Evolutionary conservation across 1,140 invertebrate genomes (phyloP).

Genomic region (Apis mellifera): Amel_HAv3.1 CM009939.2:2454001-2454500

Average conservation of each 20-base stretch:
- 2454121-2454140: conserved; percentile 32
- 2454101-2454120: conserved; percentile 33
- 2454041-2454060: conserved; percentile 59
- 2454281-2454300: not conserved
- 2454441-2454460: too few species aligned
- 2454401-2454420: too few species aligned
- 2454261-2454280: not conserved
- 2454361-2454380: too few species aligned
- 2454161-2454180: not conserved
- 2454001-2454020: conserved; percentile 19
- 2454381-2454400: too few species aligned
- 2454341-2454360: too few species aligned
- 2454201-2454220: not conserved
- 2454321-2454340: too few species aligned
- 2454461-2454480: too few species aligned
- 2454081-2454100: conserved; percentile 48
- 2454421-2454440: too few species aligned
- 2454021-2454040: conserved; percentile 52
- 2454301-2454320: too few species aligned
- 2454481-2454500: too few species aligned
- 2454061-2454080: conserved; percentile 57
- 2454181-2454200: not conserved
- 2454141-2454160: conserved; percentile 55
- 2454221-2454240: not conserved
- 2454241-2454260: conserved; percentile 2